Conservation (phyloP, 2,888 invertebrate genomes). For the Meteorus cinctellus region DNA sequence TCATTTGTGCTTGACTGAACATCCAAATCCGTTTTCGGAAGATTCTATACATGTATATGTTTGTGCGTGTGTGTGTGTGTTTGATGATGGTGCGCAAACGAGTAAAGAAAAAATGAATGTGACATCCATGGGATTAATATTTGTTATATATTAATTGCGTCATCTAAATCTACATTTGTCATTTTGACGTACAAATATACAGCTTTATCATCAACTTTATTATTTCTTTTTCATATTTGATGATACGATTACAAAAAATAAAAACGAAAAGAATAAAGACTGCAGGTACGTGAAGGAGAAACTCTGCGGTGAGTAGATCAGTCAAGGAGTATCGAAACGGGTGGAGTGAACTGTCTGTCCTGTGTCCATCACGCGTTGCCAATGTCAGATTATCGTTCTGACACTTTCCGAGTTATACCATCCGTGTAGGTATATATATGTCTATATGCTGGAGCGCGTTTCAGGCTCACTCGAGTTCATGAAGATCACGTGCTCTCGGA, state of each 20-base stretch:
- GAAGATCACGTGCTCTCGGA: slow-evolving; percentile 39
- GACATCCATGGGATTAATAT: slow-evolving; percentile 25
- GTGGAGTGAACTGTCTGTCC: slow-evolving; percentile 64
- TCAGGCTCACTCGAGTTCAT: slow-evolving; percentile 38
- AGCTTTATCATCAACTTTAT: neutral
- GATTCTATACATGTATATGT: neutral
- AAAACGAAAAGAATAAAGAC: neutral
- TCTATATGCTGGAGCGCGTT: slow-evolving; percentile 47
- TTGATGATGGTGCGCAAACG: neutral
- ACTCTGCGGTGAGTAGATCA: slow-evolving; percentile 33
- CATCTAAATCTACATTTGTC: neutral
- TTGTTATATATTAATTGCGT: slow-evolving; percentile 12
- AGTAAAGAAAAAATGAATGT: slow-evolving; percentile 28
- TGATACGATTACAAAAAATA: neutral
- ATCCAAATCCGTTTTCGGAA: slow-evolving; percentile 2
- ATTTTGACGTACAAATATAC: neutral
- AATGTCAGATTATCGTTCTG: slow-evolving; percentile 74
- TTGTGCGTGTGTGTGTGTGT: neutral
- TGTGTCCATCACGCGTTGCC: slow-evolving; percentile 69
- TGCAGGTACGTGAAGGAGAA: slow-evolving; percentile 13
- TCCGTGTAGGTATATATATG: slow-evolving; percentile 52
- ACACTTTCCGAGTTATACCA: slow-evolving; percentile 73
- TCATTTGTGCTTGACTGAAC: slow-evolving; percentile 20
- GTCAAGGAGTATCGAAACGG: slow-evolving; percentile 46
- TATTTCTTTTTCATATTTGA: neutral